Conservation (phyloP, 2,797 vertebrate species). For the Neosalanx taihuensis region DNA sequence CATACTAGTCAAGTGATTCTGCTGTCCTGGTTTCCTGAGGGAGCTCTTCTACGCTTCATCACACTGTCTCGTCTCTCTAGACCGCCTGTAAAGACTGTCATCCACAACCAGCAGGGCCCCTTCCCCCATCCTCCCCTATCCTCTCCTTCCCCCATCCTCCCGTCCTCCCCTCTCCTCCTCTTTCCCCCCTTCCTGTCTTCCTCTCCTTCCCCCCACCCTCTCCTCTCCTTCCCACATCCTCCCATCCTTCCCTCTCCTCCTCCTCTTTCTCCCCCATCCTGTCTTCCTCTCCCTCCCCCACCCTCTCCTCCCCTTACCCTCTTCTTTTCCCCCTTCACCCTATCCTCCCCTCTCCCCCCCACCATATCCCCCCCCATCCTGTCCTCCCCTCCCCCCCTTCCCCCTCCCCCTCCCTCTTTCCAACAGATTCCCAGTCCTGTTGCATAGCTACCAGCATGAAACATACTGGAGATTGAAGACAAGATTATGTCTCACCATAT, state of each 20-base stretch:
- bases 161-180: no score
- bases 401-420: conserved; percentile 68
- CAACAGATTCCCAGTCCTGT: conserved; percentile 73
- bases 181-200: no score
- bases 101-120: conserved; percentile 25
- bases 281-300: neutral
- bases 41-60: conserved; percentile 26
- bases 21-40: conserved; percentile 36
- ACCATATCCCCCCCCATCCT: conserved; percentile 28
- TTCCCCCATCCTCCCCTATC: neutral
- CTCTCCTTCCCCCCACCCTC: no score
- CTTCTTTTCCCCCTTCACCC: conserved; percentile 23
- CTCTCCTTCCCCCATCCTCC: conserved; percentile 13
- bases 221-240: no score
- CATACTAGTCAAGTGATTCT: conserved; percentile 24
- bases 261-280: conserved; percentile 14
- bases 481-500: conserved; percentile 43
- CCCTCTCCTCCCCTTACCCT: neutral
- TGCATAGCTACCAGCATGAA: conserved; percentile 77
- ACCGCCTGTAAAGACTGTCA: conserved; percentile 35
- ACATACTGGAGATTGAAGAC: conserved; percentile 71
- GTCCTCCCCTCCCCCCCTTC: no score
- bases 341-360: neutral
- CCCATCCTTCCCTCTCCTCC: conserved; percentile 8
- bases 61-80: conserved; percentile 35